Evolutionary conservation across 1,140 invertebrate species (phyloP).

Genomic region (Drosophila orosa): DNA sequence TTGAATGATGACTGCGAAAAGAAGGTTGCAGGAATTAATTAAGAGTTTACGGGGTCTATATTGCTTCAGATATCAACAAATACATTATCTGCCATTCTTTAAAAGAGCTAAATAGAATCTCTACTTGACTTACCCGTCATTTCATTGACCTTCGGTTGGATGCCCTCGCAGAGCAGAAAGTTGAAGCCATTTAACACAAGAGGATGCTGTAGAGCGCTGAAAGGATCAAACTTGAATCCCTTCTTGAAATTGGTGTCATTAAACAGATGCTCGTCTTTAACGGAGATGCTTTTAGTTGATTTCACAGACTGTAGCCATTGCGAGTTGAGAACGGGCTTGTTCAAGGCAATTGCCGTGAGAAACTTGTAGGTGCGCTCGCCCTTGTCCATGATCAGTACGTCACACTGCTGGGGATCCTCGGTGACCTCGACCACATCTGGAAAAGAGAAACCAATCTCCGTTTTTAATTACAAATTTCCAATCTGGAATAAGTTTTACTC

Average conservation of each 20-base stretch:
- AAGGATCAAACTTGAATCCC: constrained; percentile 45
- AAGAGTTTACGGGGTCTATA: too few relatives aligned
- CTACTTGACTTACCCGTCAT: constrained; percentile 43
- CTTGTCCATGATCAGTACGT: constrained; percentile 63
- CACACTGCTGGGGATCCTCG: constrained; percentile 45
- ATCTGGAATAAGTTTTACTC: not conserved
- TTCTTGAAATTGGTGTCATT: constrained; percentile 41
- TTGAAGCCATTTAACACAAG: constrained; percentile 29
- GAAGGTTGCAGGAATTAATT: not conserved
- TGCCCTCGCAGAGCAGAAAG: constrained; percentile 52
- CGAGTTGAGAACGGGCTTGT: constrained; percentile 50
- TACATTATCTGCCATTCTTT: too few relatives aligned
- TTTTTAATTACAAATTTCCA: not conserved
- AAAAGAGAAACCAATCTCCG: not conserved
- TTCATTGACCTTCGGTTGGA: constrained; percentile 45
- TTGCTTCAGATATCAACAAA: too few relatives aligned
- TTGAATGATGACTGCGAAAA: constrained; percentile 44
- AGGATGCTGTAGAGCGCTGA: constrained; percentile 19
- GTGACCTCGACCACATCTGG: constrained; percentile 48
- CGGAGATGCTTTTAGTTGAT: constrained; percentile 13
- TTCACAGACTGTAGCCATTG: constrained; percentile 46
- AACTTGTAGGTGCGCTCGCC: constrained; percentile 70
- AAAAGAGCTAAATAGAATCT: not conserved
- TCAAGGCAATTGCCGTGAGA: constrained; percentile 45
- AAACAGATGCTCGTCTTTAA: constrained; percentile 53